Percentiles rank a stretch among this genome's conserved stretches.
Conservation (phyloP, 2,888 invertebrate genomes). For the Myathropa florea region DNA sequence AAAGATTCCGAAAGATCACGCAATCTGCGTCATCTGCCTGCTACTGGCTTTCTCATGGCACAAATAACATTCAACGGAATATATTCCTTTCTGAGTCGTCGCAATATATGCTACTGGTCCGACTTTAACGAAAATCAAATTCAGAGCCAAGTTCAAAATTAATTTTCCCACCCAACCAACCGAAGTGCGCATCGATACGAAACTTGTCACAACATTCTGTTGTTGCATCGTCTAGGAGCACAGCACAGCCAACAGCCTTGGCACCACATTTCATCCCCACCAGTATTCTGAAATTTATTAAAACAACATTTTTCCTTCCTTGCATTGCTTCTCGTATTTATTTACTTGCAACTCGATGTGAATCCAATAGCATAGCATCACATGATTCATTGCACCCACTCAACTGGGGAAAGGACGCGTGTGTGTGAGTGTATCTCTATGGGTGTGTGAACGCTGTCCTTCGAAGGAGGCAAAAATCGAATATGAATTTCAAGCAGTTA, state of each 20-base stretch:
- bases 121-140: background rate
- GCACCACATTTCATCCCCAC: constrained; percentile 46
- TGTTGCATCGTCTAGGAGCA: background rate
- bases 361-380: constrained; percentile 50
- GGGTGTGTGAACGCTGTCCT: constrained; percentile 26
- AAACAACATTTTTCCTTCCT: constrained; percentile 14
- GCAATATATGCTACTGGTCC: too few relatives aligned
- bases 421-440: constrained; percentile 1
- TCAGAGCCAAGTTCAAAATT: background rate
- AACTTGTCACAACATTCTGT: background rate
- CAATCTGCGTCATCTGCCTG: too few relatives aligned
- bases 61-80: too few relatives aligned
- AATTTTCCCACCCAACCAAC: background rate
- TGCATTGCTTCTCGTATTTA: constrained; percentile 33
- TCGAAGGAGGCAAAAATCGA: constrained; percentile 63
- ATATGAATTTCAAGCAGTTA: constrained; percentile 69
- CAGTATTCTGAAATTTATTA: constrained; percentile 47
- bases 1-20: background rate
- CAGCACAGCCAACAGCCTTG: constrained; percentile 41
- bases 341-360: constrained; percentile 51
- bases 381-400: constrained; percentile 62
- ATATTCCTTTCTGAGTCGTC: too few relatives aligned
- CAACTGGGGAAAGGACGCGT: background rate
- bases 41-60: too few relatives aligned
- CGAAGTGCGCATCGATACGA: background rate